Percentiles rank a stretch among this genome's conserved stretches.
Evolutionary conservation across 2,888 invertebrate genomes (phyloP).

Genomic region (Pristionchus fissidentatus): DNA sequence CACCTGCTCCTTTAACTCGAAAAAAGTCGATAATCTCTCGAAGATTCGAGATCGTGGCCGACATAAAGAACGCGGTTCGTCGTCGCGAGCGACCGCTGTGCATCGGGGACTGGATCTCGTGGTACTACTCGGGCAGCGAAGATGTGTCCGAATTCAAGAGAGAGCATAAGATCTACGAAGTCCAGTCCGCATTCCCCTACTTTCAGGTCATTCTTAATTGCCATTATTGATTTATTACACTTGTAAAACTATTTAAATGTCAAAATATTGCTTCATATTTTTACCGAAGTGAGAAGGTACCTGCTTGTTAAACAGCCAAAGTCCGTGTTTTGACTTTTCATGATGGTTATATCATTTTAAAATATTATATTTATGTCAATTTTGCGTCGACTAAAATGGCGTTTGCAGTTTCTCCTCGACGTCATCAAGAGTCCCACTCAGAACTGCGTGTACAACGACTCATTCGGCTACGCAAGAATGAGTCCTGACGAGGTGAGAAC

Average conservation of each 20-base stretch:
- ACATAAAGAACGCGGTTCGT: conserved; percentile 34
- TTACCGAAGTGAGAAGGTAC: too few species aligned
- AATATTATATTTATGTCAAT: neutral
- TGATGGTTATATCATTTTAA: neutral
- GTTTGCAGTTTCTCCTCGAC: conserved; percentile 2
- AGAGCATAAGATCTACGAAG: conserved; percentile 9
- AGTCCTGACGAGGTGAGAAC: neutral
- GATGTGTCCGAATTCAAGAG: conserved; percentile 38
- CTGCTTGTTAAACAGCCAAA: too few species aligned
- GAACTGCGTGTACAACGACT: neutral
- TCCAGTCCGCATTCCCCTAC: neutral
- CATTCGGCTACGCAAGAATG: conserved; percentile 12
- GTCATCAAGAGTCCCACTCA: conserved; percentile 24
- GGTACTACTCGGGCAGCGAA: conserved; percentile 22
- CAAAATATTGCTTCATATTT: too few species aligned
- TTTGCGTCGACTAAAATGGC: too few species aligned
- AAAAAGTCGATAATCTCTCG: neutral
- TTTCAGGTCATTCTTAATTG: conserved; percentile 20
- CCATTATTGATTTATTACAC: too few species aligned
- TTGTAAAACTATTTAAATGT: too few species aligned
- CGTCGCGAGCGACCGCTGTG: neutral
- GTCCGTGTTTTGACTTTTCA: too few species aligned
- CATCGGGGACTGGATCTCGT: conserved; percentile 37
- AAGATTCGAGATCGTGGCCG: conserved; percentile 17
- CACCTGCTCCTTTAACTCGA: neutral